Conservation (phyloP, 2,888 invertebrate species). For the Xylophagus ater region DNA sequence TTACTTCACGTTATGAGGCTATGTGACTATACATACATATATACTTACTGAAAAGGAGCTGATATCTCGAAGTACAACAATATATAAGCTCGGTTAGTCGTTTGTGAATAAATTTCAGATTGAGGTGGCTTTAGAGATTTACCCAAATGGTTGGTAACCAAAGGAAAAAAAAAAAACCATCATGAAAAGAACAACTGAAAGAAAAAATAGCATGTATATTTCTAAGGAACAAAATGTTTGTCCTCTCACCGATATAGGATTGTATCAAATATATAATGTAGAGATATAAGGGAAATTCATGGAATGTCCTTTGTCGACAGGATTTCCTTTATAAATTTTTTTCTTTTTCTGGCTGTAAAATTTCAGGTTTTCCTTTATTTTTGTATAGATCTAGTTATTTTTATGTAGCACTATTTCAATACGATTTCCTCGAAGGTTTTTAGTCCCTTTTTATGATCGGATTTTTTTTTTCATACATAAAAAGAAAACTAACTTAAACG, state of each 20-base stretch:
- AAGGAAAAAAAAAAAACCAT: not conserved
- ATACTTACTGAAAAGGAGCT: not conserved
- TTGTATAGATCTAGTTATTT: too few relatives aligned
- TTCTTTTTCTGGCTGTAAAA: too few relatives aligned
- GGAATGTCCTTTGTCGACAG: conserved; percentile 9
- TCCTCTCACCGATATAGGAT: too few relatives aligned
- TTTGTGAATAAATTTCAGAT: conserved; percentile 15
- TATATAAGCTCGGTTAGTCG: conserved; percentile 5
- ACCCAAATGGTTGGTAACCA: conserved; percentile 8
- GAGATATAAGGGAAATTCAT: conserved; percentile 9
- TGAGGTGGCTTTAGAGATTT: conserved; percentile 16
- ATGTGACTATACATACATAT: conserved; percentile 9
- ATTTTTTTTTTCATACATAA: too few relatives aligned
- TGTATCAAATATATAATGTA: too few relatives aligned
- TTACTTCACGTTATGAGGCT: conserved; percentile 15
- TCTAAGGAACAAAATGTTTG: not conserved
- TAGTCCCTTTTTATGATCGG: too few relatives aligned
- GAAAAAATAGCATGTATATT: not conserved
- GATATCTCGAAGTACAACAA: conserved; percentile 5
- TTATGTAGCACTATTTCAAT: too few relatives aligned
- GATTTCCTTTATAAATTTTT: conserved; percentile 1
- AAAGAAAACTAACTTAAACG: too few relatives aligned
- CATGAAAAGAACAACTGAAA: not conserved
- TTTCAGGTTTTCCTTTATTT: too few relatives aligned
- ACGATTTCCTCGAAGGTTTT: too few relatives aligned